Evolutionary conservation across 2,797 vertebrate genomes (phyloP), one percentile per base, ranked within the genome.

Genomic region (Sciaenops ocellatus): DNA sequence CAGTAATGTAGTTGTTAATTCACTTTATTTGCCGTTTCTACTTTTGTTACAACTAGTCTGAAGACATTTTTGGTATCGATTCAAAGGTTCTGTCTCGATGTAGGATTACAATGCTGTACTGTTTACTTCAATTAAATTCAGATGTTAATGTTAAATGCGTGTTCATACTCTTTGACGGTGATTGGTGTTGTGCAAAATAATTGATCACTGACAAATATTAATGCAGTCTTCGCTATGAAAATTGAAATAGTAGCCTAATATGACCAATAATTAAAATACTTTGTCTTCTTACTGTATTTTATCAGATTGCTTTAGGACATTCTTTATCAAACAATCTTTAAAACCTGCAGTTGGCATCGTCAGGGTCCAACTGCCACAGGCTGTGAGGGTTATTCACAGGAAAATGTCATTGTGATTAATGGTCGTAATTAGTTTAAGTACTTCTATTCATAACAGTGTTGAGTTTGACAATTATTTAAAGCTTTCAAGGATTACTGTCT

Each of bases 401-500:
- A 28, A 76, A 41, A 71, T 2, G 28, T 81, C 78, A 48, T 0
- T 34, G 16, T 85, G 80, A 83, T 86, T 79, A 86, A 86, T 60
- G 76, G 64, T 48, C 20, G 18, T 46, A 24, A 89, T 87, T 80
- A 86, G 55, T 78, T 46, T 20, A 24, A 67, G 68, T 55, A 48
- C 69, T 61, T 83, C 41, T 81, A 60, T 42, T 83, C 56, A 70
- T 59, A 71, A 74, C 51, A n/a, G 8, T 62, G 67, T 34, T 69
- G 26, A 26, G 73, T 62, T 24, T 80, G 56, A 82, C 44, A 38
- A 47, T 73, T 73, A 72, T 73, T 77, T 71, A 54, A 82, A 68
- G 76, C 65, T 86, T 52, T 83, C 20, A 24, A 47, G 54, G 42
- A 57, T 79, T 63, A 64, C 30, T 20, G 22, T 16, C 59, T 60